Percentiles rank a stretch among this genome's conserved stretches.
These are phyloP conservation scores for Diplolepis rosae DNA, from an alignment of 2,888 invertebrate genomes.

Conservation along the genomic window DNA sequence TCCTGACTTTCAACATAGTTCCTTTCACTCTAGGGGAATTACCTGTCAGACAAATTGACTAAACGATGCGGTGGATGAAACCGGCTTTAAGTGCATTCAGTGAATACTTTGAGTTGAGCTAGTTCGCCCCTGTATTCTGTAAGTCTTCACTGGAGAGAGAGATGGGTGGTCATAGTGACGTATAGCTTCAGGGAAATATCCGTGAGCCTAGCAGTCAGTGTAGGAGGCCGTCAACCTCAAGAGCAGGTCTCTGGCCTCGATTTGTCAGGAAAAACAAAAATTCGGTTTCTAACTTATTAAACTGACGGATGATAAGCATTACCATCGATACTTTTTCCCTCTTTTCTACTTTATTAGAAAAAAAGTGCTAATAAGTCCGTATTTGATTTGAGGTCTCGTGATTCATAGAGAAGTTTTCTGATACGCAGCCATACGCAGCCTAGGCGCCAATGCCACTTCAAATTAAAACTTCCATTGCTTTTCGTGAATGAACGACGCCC, in stretches of 20 bases:
- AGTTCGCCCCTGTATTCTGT: conserved; percentile 9
- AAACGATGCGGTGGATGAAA: not conserved
- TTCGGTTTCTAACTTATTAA: conserved; percentile 8
- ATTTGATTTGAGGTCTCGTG: not conserved
- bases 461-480: conserved; percentile 14
- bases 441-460: conserved; percentile 18
- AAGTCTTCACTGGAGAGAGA: conserved; percentile 6
- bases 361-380: too few species aligned
- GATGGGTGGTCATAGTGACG: conserved; percentile 9
- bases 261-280: conserved; percentile 26
- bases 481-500: conserved; percentile 26
- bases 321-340: conserved; percentile 6
- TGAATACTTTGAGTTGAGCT: conserved; percentile 4
- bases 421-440: too few species aligned
- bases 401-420: not conserved
- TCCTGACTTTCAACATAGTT: not conserved
- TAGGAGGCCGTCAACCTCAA: conserved; percentile 15
- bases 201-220: not conserved
- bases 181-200: not conserved
- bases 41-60: conserved; percentile 21
- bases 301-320: not conserved
- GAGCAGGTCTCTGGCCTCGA: conserved; percentile 29
- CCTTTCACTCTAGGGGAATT: conserved; percentile 5
- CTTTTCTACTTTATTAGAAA: not conserved
- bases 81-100: conserved; percentile 4